phyloP scores from a whole-genome alignment of 2,888 invertebrate genomes.

The Eubasilissa splendida region DNA sequence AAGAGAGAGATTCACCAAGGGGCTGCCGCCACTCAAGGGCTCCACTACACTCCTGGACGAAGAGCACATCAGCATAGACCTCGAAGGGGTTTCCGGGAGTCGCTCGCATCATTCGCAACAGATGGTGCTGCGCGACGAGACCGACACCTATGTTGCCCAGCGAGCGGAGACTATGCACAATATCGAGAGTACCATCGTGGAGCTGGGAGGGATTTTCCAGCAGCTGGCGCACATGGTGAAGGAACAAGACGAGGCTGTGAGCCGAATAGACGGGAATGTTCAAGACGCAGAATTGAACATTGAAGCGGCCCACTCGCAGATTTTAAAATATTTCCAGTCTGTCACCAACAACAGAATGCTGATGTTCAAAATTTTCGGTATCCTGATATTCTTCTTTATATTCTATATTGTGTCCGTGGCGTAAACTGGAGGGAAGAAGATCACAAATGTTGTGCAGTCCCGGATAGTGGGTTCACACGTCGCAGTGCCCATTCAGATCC shows the following conservation, averaged over 20 bases:
- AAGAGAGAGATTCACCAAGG: constrained; percentile 86
- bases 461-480: too few relatives aligned
- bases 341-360: constrained; percentile 98
- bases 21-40: constrained; percentile 69
- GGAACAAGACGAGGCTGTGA: constrained; percentile 98
- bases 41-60: constrained; percentile 71
- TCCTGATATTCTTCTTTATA: constrained; percentile 98
- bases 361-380: constrained; percentile 99
- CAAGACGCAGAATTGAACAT: constrained; percentile 97
- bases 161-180: constrained; percentile 99
- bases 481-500: too few relatives aligned
- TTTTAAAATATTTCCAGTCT: constrained; percentile 97
- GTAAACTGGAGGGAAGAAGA: not conserved
- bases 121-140: constrained; percentile 85
- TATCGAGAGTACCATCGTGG: constrained; percentile 98
- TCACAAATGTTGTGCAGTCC: too few relatives aligned
- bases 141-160: constrained; percentile 91
- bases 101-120: constrained; percentile 73
- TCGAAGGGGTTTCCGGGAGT: constrained; percentile 76
- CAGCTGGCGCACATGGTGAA: constrained; percentile 97
- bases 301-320: constrained; percentile 97
- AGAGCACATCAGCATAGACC: constrained; percentile 88
- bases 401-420: constrained; percentile 98
- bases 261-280: constrained; percentile 97
- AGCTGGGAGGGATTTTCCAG: constrained; percentile 98